Evolutionary conservation across 2,888 invertebrate species (phyloP), one percentile per base, ranked within the genome.

Genomic region (Eucera pruinosa): DNA sequence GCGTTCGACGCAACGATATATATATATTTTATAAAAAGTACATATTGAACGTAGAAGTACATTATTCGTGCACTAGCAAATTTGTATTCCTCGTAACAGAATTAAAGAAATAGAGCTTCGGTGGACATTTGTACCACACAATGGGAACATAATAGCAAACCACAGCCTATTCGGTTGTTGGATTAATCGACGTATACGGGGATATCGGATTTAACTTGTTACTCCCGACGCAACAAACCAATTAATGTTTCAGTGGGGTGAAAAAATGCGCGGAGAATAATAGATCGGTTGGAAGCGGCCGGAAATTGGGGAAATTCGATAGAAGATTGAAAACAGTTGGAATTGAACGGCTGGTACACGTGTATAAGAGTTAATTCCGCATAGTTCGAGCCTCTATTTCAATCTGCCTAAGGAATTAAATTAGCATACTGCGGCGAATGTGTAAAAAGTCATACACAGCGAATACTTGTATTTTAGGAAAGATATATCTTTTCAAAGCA

Each of bases 181-280:
- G 43, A 23, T 45, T 47, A 30, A 23, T 33, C 43, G 43, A 20
- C n/a, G 11, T 4, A 33, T 23, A 13, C 30, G 7, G 11, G 7
- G 6, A 43, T 45, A 33, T 65, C n/a, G 33, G n/a, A 3, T 62
- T 62, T 27, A 62, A n/a, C 13, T 62, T 20, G 62, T 62, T 45
- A 50, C 13, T 3, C 23, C 2, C 43, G 2, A 0, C 5, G 3
- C 11, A 11, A 30, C 20, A 2, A 30, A 43, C 43, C 30, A n/a
- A 30, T 50, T 50, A 50, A 62, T 39, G 15, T 7, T 41, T 25
- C n/a, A 15, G 5, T 2, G 9, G 9, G 30, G 20, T 15, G 4
- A 30, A 9, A 47, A 30, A 33, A 15, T 9, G 4, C 5, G n/a
- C n/a, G n/a, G n/a, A n/a, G 2, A 5, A n/a, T 20, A 20, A 33